Evolutionary conservation across 2,113 vertebrate species (phyloP).

Genomic region (Pseudorhombus dupliciocellatus): DNA sequence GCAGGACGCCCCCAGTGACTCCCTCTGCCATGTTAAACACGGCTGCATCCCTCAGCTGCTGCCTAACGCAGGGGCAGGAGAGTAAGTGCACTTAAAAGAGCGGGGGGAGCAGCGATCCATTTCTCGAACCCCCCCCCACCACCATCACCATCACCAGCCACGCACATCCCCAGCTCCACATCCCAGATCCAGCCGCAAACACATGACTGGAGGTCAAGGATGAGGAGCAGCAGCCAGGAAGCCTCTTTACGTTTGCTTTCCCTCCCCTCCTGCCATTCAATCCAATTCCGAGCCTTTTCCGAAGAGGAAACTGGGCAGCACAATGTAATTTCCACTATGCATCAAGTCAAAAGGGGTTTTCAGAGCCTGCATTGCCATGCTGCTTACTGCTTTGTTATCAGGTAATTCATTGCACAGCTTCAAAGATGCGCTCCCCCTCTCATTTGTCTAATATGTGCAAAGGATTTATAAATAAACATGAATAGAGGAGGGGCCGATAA

Average conservation of each 20-base stretch:
- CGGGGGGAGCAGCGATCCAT: slow-evolving; percentile 61
- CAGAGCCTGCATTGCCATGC: slow-evolving; percentile 31
- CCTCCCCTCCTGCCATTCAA: slow-evolving; percentile 17
- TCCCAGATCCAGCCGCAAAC: slow-evolving; percentile 38
- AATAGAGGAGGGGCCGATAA: slow-evolving; percentile 48
- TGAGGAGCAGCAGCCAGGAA: slow-evolving; percentile 34
- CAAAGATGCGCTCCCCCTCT: slow-evolving; percentile 71
- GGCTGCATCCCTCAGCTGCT: slow-evolving; percentile 63
- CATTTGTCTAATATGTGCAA: slow-evolving; percentile 73
- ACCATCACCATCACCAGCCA: slow-evolving; percentile 63
- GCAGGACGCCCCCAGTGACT: slow-evolving; percentile 48
- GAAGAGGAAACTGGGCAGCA: slow-evolving; percentile 7
- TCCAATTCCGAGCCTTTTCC: slow-evolving; percentile 30
- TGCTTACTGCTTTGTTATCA: slow-evolving; percentile 40
- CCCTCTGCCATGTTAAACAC: slow-evolving; percentile 42
- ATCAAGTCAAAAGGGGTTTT: slow-evolving; percentile 59
- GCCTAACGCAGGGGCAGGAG: slow-evolving; percentile 55
- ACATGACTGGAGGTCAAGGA: slow-evolving; percentile 56
- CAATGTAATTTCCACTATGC: slow-evolving; percentile 48
- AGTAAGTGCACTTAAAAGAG: slow-evolving; percentile 77
- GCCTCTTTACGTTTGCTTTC: slow-evolving; percentile 20
- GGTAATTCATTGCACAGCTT: slow-evolving; percentile 59
- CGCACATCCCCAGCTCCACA: slow-evolving; percentile 48
- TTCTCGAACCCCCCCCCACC: slow-evolving; percentile 40
- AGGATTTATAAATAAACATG: slow-evolving; percentile 79